These are phyloP conservation scores for Indri indri DNA, from an alignment of 2,113 vertebrate species.

Conservation along the genomic window DNA sequence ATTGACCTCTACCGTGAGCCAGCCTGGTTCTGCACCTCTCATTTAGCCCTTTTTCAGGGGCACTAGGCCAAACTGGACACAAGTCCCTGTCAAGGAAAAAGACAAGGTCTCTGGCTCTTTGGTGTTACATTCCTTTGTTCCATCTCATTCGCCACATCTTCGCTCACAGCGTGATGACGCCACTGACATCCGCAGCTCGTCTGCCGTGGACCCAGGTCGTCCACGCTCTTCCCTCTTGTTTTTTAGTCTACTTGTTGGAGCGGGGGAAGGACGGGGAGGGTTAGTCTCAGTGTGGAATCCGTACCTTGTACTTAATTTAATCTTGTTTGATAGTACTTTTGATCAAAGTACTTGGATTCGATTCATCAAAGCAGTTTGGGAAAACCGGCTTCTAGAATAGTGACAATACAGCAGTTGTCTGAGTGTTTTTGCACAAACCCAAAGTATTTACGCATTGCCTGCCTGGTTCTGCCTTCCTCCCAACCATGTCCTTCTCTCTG, in stretches of 20 bases:
- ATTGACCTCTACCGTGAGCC: fast-evolving
- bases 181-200: background rate
- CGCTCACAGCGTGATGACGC: fast-evolving
- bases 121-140: fast-evolving
- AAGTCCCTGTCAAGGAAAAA: background rate
- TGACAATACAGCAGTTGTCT: background rate
- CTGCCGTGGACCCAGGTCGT: fast-evolving
- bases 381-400: background rate
- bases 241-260: background rate
- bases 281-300: background rate
- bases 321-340: background rate
- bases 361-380: background rate
- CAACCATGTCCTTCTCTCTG: no score
- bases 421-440: background rate
- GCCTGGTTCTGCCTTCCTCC: background rate
- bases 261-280: background rate
- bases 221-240: background rate
- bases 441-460: no score
- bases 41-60: background rate
- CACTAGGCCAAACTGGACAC: background rate
- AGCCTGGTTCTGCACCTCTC: background rate
- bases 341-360: background rate
- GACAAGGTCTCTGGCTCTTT: fast-evolving
- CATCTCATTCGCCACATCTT: fast-evolving
- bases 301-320: background rate